phyloP scores from a whole-genome alignment of 2,797 vertebrate species.

The Gymnodraco acuticeps region DNA sequence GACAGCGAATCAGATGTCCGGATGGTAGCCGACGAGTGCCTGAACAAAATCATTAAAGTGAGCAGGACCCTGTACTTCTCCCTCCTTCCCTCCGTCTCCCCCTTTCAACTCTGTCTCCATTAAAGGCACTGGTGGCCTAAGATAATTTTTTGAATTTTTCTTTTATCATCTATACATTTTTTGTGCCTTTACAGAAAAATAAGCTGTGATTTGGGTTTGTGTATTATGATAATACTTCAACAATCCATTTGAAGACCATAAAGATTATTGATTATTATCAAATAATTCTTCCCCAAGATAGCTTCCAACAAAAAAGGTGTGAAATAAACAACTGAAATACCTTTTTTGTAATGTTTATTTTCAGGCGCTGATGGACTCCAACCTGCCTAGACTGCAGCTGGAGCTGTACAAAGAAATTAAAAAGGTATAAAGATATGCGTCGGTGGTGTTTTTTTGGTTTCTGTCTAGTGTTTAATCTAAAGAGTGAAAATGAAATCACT shows the following conservation, averaged over 20 bases:
- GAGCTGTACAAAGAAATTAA: conserved; percentile 99
- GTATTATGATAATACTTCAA: neutral
- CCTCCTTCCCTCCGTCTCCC: neutral
- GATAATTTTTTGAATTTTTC: no score
- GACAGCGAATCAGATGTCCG: conserved; percentile 96
- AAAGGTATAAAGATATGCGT: conserved; percentile 85
- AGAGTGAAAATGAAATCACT: neutral
- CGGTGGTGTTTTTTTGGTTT: neutral
- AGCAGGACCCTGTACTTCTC: conserved; percentile 46
- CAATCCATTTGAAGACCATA: no score
- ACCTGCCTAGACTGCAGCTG: conserved; percentile 94
- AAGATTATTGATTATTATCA: no score
- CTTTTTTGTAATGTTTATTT: conserved; percentile 16
- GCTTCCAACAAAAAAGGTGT: no score
- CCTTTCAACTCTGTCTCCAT: neutral
- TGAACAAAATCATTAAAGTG: conserved; percentile 99
- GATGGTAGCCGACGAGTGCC: conserved; percentile 99
- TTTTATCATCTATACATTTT: neutral
- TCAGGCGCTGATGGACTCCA: conserved; percentile 98
- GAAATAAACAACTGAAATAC: no score
- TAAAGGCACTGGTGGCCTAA: no score
- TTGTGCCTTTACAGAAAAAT: neutral
- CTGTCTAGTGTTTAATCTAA: conserved; percentile 5
- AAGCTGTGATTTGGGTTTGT: neutral
- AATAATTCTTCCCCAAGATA: no score